Base-by-base conservation (phyloP, 2,113 vertebrate genomes). In the Pelecanoides urinatrix region DNA sequence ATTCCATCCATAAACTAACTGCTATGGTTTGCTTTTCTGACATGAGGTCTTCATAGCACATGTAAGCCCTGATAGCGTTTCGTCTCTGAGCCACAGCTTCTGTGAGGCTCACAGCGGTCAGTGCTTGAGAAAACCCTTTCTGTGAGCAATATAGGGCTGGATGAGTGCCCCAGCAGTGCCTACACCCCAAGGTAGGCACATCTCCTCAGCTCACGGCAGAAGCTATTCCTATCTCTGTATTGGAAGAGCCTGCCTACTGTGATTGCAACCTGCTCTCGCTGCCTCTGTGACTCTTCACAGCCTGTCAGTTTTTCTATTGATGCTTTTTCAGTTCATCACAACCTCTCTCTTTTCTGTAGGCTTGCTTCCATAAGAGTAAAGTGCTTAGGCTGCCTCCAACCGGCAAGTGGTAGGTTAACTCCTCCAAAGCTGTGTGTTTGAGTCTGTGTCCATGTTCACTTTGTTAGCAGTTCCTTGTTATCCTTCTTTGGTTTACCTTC, bases 241-340 rank as follows among this genome's bases (percentile, higher is more conserved):
- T 91, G 91, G 89, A 95, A 90, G 91, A 92, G 62, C 50, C 83
- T 95, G 86, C 94, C 93, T 87, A 45, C 93, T 89, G 70, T 49
- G 80, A 87, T 68, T 75, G 84, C 95, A 97, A 74, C 84, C 96
- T 96, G 92, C 92, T 97, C 86, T 92, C 86, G 38, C 92, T 86
- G 81, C 67, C 90, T 93, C 87, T 96, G 72, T 84, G 84, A 95
- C 93, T 96, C 91, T 95, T 96, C 96, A 73, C 94, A 97, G 94
- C 96, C 94, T 97, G 94, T 93, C 96, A 96, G 81, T 71, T 96
- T 96, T 96, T 72, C 93, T 97, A 4, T 76, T 97, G 96, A 96
- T 81, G 70, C 58, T 96, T 97, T 30, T 45, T 65, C 80, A 79
- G 70, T 96, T 97, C 95, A 56, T 91, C 84, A 91, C 91, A 96